phyloP scores from a whole-genome alignment of 2,797 vertebrate species.

The Steatocranus sp. region DNA sequence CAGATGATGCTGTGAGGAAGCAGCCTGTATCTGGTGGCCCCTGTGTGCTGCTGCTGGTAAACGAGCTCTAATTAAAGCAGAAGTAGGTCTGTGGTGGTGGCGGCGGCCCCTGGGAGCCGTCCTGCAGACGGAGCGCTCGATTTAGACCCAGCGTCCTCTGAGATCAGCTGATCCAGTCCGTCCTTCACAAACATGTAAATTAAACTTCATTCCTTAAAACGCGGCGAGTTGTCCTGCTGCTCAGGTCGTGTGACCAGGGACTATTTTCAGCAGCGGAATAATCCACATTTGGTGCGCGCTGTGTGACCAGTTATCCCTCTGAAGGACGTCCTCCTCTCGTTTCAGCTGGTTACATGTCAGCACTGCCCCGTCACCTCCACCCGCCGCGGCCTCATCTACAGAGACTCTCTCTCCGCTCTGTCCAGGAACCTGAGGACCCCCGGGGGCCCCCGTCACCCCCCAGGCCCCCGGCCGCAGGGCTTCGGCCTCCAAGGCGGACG shows the following conservation, averaged over 20 bases:
- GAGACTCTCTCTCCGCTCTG: constrained; percentile 36
- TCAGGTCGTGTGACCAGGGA: background rate
- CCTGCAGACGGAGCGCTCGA: background rate
- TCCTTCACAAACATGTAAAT: background rate
- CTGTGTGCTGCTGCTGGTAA: background rate
- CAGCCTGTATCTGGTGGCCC: background rate
- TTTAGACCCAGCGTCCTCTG: constrained; percentile 1
- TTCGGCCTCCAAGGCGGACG: background rate
- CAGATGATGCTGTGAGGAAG: background rate
- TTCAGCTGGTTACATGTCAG: constrained; percentile 50
- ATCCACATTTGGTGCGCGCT: background rate
- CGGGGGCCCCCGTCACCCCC: background rate
- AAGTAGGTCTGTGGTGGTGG: constrained; percentile 14
- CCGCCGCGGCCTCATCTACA: constrained; percentile 35
- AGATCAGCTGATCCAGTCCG: background rate
- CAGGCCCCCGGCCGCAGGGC: background rate
- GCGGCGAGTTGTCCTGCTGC: background rate
- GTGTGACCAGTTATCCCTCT: background rate
- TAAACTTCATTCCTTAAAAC: background rate
- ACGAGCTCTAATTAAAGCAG: constrained; percentile 4
- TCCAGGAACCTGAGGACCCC: constrained; percentile 38
- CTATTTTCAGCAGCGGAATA: background rate
- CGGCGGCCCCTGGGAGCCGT: background rate
- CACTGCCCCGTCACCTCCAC: constrained; percentile 11
- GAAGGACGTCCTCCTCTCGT: background rate